A percentile compares a stretch with the other conserved stretches of the same genome.
These are phyloP conservation scores for Pterostichus madidus DNA, from an alignment of 2,888 invertebrate genomes.

Conservation along the genomic window DNA sequence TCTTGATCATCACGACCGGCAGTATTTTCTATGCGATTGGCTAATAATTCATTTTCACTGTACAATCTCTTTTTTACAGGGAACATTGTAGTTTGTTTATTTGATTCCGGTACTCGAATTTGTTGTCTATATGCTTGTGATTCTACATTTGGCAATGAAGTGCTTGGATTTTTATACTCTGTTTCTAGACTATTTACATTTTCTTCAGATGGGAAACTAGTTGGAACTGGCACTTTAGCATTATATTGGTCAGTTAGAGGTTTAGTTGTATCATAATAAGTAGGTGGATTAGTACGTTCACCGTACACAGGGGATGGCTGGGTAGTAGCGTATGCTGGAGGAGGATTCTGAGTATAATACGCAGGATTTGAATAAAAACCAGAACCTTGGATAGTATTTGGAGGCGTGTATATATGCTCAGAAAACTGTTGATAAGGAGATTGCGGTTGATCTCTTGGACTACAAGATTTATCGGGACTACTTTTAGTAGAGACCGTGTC, in stretches of 20 bases:
- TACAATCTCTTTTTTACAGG: constrained; percentile 84
- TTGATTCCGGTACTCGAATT: constrained; percentile 70
- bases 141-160: constrained; percentile 6
- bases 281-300: constrained; percentile 76
- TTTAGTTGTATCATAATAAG: constrained; percentile 82
- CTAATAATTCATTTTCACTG: constrained; percentile 76
- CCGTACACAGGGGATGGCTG: constrained; percentile 71
- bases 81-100: constrained; percentile 78
- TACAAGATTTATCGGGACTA: constrained; percentile 91
- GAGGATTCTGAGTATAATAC: constrained; percentile 73
- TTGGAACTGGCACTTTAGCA: constrained; percentile 73
- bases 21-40: constrained; percentile 56
- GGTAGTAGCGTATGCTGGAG: constrained; percentile 72
- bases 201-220: constrained; percentile 44
- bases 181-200: constrained; percentile 53
- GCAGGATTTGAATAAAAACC: constrained; percentile 74
- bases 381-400: constrained; percentile 77
- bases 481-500: constrained; percentile 91
- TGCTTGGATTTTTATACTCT: constrained; percentile 54
- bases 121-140: constrained; percentile 55
- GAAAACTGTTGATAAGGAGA: constrained; percentile 80
- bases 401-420: constrained; percentile 81
- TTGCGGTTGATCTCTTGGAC: constrained; percentile 85
- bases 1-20: constrained; percentile 67
- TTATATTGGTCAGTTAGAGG: constrained; percentile 77